These are phyloP conservation scores for Parauchenoglanis punctatus DNA, from an alignment of 2,797 vertebrate genomes.

Conservation along the genomic window DNA sequence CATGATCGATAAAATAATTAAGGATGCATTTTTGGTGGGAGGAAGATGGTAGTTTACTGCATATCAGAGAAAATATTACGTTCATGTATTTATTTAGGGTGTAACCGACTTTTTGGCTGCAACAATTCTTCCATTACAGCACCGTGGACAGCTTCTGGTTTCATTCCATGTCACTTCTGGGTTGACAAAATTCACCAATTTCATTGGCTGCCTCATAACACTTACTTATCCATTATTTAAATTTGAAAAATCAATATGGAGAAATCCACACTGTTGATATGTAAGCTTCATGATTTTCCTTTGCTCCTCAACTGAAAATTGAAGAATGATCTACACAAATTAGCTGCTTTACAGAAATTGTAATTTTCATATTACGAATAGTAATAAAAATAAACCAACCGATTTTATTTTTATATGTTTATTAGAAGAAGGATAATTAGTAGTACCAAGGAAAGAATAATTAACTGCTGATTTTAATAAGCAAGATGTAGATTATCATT, in stretches of 20 bases:
- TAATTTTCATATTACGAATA: background rate
- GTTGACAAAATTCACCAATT: background rate
- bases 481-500: background rate
- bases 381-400: background rate
- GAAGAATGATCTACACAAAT: background rate
- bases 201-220: background rate
- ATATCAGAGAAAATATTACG: background rate
- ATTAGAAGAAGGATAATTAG: background rate
- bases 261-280: background rate
- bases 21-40: background rate
- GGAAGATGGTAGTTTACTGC: background rate
- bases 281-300: background rate
- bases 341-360: background rate
- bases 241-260: background rate
- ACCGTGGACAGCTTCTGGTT: slow-evolving; percentile 66
- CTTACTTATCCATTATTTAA: slow-evolving; percentile 19
- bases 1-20: background rate
- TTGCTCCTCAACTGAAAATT: background rate
- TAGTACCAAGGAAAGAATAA: background rate
- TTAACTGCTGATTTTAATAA: background rate
- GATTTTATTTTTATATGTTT: background rate
- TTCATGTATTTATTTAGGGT: background rate
- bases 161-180: background rate
- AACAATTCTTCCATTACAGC: slow-evolving; percentile 57
- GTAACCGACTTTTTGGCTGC: background rate